Conservation (phyloP, 1,140 invertebrate species). For the Pygmarrhopalites habei region DNA sequence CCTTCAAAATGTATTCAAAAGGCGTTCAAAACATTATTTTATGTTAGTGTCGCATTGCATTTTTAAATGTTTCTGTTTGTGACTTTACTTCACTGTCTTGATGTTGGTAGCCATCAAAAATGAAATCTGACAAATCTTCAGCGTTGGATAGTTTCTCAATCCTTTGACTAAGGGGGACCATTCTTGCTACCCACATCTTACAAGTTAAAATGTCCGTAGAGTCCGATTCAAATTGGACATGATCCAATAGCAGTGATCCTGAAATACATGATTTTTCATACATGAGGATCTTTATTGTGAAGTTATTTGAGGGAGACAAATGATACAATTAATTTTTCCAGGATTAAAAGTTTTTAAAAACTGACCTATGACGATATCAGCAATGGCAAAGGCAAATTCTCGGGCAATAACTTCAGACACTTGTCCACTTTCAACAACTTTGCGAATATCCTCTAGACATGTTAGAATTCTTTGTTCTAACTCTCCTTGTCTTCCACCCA, state of each 20-base stretch:
- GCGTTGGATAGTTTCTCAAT: too few relatives aligned
- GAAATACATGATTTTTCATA: constrained; percentile 10
- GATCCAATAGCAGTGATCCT: constrained; percentile 46
- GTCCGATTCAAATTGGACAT: constrained; percentile 43
- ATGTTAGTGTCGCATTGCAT: background rate
- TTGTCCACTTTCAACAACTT: constrained; percentile 28
- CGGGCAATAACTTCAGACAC: constrained; percentile 41
- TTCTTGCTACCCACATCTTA: too few relatives aligned
- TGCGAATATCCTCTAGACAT: background rate
- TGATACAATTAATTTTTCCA: background rate
- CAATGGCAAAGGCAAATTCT: constrained; percentile 48
- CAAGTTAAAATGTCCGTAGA: too few relatives aligned
- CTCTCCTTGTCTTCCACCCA: background rate
- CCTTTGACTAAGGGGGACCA: too few relatives aligned
- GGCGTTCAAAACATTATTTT: too few relatives aligned
- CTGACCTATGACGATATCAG: constrained; percentile 47
- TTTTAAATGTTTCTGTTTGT: too few relatives aligned
- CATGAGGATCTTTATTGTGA: too few relatives aligned
- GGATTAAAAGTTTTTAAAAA: constrained; percentile 2
- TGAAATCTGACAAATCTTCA: too few relatives aligned
- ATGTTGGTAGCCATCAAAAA: too few relatives aligned
- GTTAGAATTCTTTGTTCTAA: too few relatives aligned
- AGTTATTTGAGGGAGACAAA: background rate
- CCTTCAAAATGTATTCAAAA: too few relatives aligned
- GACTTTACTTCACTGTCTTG: too few relatives aligned